A percentile compares a stretch with the other conserved stretches of the same genome.
Conservation (phyloP, 1,140 invertebrate species). For the Aphelinus certus region DNA sequence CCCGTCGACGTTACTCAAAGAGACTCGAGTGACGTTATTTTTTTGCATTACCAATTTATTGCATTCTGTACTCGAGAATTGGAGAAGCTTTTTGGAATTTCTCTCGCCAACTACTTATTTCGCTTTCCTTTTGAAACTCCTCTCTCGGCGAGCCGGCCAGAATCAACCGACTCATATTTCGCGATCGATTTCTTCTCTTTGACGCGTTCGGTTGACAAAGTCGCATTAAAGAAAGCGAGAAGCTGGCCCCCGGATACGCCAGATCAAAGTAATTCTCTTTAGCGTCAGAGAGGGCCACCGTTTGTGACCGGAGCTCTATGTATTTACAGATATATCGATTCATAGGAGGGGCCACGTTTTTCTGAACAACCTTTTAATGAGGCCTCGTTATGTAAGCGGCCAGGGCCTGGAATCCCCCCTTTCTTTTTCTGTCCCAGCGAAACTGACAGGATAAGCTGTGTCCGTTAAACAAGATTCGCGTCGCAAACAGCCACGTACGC, state of each 20-base stretch:
- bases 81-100: slow-evolving; percentile 6
- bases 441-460: no score
- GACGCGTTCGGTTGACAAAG: background rate
- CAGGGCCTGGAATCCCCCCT: no score
- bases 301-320: background rate
- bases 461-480: no score
- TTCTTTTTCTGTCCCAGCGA: no score
- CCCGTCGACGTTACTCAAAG: no score
- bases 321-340: no score
- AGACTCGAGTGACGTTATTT: no score
- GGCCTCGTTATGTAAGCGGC: no score
- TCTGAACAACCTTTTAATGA: no score
- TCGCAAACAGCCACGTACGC: no score
- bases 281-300: background rate
- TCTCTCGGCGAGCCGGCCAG: background rate
- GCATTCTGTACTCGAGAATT: background rate
- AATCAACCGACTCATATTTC: background rate
- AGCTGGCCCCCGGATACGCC: background rate
- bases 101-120: background rate
- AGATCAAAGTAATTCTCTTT: background rate
- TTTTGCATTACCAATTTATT: no score
- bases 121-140: background rate
- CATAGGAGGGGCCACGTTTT: no score
- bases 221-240: background rate
- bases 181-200: background rate